phyloP scores from a whole-genome alignment of 2,113 vertebrate species.

The Cyanocitta stelleri region DNA sequence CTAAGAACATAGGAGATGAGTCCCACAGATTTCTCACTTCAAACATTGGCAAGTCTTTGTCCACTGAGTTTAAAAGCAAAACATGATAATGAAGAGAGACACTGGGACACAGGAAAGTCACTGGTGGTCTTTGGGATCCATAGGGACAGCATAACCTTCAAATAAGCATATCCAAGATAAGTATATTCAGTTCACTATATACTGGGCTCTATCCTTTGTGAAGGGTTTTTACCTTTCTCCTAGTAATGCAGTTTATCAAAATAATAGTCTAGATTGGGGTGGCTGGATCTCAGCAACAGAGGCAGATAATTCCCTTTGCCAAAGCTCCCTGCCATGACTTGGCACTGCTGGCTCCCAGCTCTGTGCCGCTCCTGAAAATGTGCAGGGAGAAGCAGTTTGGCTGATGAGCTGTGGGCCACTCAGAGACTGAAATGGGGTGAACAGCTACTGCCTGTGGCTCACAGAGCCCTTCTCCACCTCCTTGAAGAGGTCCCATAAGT shows the following conservation, averaged over 20 bases:
- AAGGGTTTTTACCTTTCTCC: not conserved
- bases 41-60: not conserved
- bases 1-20: not conserved
- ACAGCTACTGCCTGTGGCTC: not conserved
- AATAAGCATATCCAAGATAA: not conserved
- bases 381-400: not conserved
- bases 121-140: not conserved
- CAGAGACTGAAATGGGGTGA: accelerated
- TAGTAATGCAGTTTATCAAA: not conserved
- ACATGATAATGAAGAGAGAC: not conserved
- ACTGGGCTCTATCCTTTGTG: not conserved
- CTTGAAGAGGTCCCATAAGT: not conserved
- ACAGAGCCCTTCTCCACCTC: not conserved
- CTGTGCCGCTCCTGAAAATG: not conserved
- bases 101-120: not conserved
- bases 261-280: not conserved
- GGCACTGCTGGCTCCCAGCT: not conserved
- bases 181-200: not conserved
- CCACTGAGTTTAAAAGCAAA: not conserved
- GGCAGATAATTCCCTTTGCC: not conserved
- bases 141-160: not conserved
- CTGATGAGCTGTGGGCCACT: not conserved
- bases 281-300: not conserved
- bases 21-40: not conserved
- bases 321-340: not conserved